Percentiles rank a stretch among this genome's conserved stretches.
These are phyloP conservation scores for Telmatochromis sp. DNA, from an alignment of 2,113 vertebrate genomes.

Conservation along the genomic window DNA sequence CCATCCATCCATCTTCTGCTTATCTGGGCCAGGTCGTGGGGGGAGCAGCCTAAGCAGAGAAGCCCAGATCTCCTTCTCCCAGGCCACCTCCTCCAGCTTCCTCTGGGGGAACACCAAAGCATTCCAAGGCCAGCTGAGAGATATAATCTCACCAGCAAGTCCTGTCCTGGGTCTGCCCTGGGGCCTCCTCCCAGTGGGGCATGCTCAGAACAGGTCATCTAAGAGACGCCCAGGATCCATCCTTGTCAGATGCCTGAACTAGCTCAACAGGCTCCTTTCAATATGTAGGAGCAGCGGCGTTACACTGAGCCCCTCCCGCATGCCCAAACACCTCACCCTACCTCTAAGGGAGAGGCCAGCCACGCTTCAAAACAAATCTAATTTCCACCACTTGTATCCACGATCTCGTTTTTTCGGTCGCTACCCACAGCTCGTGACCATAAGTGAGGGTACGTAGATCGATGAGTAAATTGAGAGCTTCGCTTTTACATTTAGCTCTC, in stretches of 20 bases:
- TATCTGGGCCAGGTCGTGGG: rapidly evolving
- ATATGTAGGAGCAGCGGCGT: not conserved
- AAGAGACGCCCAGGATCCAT: not conserved
- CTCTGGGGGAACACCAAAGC: not conserved
- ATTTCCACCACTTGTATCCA: not conserved
- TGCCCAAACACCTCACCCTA: not conserved
- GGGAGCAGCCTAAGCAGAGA: not conserved
- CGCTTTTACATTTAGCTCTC: not conserved
- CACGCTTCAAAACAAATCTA: rapidly evolving
- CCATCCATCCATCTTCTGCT: not conserved
- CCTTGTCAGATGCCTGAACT: not conserved
- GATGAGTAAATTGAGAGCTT: not conserved
- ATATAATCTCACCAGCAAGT: not conserved
- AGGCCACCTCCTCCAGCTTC: not conserved
- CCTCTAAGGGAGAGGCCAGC: not conserved
- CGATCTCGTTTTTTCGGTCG: rapidly evolving
- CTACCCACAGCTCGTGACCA: not conserved
- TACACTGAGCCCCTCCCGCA: not conserved
- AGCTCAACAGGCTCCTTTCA: not conserved
- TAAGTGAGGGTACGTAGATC: not conserved
- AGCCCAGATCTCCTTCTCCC: not conserved
- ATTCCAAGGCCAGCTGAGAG: not conserved
- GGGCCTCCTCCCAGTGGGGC: not conserved
- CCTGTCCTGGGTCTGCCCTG: not conserved
- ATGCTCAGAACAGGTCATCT: not conserved